phyloP scores from a whole-genome alignment of 2,113 vertebrate species.

The Chascanopsetta lugubris region DNA sequence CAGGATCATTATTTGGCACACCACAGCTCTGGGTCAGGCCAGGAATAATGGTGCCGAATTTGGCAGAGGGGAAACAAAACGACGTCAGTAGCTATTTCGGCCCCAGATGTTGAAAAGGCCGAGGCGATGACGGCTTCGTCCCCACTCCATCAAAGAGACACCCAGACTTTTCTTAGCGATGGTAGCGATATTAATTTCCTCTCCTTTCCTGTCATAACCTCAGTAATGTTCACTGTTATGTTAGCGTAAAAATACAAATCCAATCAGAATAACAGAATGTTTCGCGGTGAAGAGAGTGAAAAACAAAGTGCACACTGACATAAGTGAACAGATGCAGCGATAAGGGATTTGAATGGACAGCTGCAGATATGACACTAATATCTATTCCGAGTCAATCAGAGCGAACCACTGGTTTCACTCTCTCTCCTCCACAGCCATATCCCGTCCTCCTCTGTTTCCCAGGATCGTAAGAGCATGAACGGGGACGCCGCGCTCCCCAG shows the following conservation, averaged over 20 bases:
- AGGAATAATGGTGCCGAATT: conserved; percentile 47
- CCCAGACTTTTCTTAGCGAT: not conserved
- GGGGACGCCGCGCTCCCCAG: conserved; percentile 18
- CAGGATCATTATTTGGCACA: conserved; percentile 40
- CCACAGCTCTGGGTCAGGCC: conserved; percentile 12
- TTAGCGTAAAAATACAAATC: not conserved
- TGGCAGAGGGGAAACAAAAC: conserved; percentile 21
- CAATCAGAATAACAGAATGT: not conserved
- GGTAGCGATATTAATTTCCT: not conserved
- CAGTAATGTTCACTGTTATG: not conserved
- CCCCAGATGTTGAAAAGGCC: conserved; percentile 41
- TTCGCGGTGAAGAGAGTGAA: not conserved
- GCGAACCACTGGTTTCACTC: conserved; percentile 44
- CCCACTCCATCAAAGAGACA: conserved; percentile 13
- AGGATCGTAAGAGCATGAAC: conserved; percentile 43
- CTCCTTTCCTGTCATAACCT: conserved; percentile 1
- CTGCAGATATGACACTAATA: conserved; percentile 1
- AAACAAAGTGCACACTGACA: too few species aligned
- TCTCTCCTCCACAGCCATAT: conserved; percentile 34
- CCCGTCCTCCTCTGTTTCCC: conserved; percentile 9
- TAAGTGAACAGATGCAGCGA: conserved; percentile 16
- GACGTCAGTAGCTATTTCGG: conserved; percentile 32
- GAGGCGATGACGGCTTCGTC: conserved; percentile 22
- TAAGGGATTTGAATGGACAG: conserved; percentile 41
- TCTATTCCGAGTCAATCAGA: conserved; percentile 42